These are phyloP conservation scores for Ganaspis brasiliensis DNA, from an alignment of 2,888 invertebrate species.

Conservation along the genomic window DNA sequence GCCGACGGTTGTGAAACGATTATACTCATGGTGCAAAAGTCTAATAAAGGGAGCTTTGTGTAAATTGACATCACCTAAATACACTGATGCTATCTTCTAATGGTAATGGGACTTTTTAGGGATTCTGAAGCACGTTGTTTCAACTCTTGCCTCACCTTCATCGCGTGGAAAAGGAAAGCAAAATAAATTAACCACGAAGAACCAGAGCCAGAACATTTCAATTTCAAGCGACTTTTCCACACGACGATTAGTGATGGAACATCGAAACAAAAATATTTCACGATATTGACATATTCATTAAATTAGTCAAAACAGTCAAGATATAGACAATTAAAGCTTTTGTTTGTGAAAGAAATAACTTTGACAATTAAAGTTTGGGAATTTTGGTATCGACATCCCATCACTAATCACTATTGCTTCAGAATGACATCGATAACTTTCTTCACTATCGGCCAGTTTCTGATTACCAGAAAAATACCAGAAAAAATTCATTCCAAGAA, in stretches of 20 bases:
- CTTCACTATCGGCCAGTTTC: constrained; percentile 57
- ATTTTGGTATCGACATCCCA: constrained; percentile 46
- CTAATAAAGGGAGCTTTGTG: constrained; percentile 4
- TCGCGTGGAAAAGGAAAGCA: constrained; percentile 37
- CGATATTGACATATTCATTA: no score
- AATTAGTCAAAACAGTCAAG: no score
- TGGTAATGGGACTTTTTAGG: constrained; percentile 4
- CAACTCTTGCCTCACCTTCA: constrained; percentile 44
- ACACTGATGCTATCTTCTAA: constrained; percentile 28
- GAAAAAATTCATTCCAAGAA: no score
- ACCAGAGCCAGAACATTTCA: background rate
- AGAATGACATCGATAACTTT: constrained; percentile 67
- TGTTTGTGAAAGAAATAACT: no score
- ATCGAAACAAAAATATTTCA: background rate
- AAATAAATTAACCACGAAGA: background rate
- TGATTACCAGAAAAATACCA: constrained; percentile 45
- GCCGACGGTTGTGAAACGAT: background rate
- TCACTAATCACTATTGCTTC: constrained; percentile 62
- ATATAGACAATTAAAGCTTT: no score
- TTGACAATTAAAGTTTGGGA: background rate
- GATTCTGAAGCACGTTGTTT: constrained; percentile 52
- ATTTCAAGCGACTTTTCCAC: background rate
- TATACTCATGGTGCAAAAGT: background rate
- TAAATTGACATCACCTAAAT: constrained; percentile 3
- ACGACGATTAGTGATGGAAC: background rate